These are phyloP conservation scores for Colostygia pectinataria DNA, from an alignment of 2,888 invertebrate genomes.

Conservation along the genomic window DNA sequence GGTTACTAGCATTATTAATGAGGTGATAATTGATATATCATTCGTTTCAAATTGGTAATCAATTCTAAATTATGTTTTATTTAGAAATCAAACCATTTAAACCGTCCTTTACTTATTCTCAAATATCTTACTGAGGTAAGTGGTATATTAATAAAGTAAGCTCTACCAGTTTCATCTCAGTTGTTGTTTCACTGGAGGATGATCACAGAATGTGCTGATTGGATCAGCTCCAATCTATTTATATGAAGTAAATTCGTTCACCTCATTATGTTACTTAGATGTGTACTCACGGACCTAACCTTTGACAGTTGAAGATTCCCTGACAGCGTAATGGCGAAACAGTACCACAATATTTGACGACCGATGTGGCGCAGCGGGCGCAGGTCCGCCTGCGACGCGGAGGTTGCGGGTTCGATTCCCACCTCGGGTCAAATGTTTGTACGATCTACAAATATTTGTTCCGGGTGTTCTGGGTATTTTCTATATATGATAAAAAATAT, in stretches of 20 bases:
- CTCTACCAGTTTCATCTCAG: conserved; percentile 76
- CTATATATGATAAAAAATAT: too few species aligned
- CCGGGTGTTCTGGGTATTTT: too few species aligned
- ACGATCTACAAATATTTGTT: too few species aligned
- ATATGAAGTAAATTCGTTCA: conserved; percentile 77
- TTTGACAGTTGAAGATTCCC: conserved; percentile 65
- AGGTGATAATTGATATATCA: too few species aligned
- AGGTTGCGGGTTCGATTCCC: too few species aligned
- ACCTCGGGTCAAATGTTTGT: too few species aligned
- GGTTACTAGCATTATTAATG: too few species aligned
- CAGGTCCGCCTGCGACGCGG: too few species aligned
- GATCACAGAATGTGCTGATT: conserved; percentile 62
- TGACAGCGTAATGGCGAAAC: conserved; percentile 23
- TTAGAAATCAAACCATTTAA: background rate
- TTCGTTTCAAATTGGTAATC: too few species aligned
- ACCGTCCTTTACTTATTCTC: too few species aligned
- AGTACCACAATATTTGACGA: conserved; percentile 19
- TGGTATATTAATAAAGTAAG: background rate
- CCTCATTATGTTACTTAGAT: conserved; percentile 60
- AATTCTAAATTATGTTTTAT: background rate
- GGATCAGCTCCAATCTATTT: conserved; percentile 65
- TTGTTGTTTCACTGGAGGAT: conserved; percentile 57
- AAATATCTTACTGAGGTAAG: too few species aligned
- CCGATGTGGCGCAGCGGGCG: too few species aligned
- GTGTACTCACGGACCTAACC: conserved; percentile 72